Evolutionary conservation across 2,797 vertebrate genomes (phyloP), one percentile per base, ranked within the genome.

Genomic region (Acestrorhynchus altus): DNA sequence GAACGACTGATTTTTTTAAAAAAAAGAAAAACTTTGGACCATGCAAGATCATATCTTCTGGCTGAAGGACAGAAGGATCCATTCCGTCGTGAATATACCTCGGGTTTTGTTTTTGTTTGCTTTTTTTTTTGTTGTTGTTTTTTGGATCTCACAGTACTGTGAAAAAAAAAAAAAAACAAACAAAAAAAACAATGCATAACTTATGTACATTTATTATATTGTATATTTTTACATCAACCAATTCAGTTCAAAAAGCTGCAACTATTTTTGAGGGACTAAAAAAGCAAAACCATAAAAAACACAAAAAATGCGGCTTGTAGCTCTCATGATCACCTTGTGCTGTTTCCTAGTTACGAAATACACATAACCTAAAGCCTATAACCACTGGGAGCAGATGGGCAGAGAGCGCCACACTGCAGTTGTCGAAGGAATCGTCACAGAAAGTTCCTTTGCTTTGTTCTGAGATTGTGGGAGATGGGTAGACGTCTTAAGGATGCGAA

Each of bases 211-310:
- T 72, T 64, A 71, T 64, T 54, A 63, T 42, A 63, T 42, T 78
- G 76, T 78, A 69, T 78, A 69, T 72, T 71, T 77, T 64, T 71
- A 76, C 68, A 70, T 59, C 44, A 28, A 59, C 22, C 54, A 8
- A 22, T 46, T 59, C 39, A 44, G 68, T 54, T 35, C 31, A 60
- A 60, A 63, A 68, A 68, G 70, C 70, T 46, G 39, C 56, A 46
- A 60, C 40, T 72, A 72, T 72, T 72, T 72, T 72, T 44, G 54
- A 59, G 70, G 28, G 6, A 46, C 9, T 0, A 18, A 18, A 15
- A 49, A 68, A 52, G 39, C 46, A 59, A 31, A 51, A 1, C 4
- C 10, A 51, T 1, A 51, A 28, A 15, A 59, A 31, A 7, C 9
- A 31, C 0, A 15, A 47, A 47, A 61, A 39, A n/a, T 28, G 70